A percentile compares a stretch with the other conserved stretches of the same genome.
Conservation (phyloP, 2,888 invertebrate genomes). For the Epinotia brunnichana region DNA sequence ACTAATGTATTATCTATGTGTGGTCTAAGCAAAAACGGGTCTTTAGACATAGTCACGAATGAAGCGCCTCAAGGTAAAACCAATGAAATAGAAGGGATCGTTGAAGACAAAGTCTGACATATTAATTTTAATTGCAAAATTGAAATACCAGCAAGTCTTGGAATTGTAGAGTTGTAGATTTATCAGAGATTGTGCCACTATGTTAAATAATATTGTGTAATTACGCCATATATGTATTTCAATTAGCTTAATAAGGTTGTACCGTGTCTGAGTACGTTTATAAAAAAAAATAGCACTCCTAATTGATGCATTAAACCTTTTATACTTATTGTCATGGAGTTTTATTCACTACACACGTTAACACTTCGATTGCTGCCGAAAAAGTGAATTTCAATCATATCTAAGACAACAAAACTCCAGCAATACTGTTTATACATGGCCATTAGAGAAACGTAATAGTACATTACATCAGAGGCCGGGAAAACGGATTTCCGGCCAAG, state of each 20-base stretch:
- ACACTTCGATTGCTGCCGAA: too few species aligned
- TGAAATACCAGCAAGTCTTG: slow-evolving; percentile 7
- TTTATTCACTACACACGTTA: not conserved
- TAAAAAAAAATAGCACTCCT: not conserved
- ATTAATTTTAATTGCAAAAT: slow-evolving; percentile 19
- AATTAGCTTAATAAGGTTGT: slow-evolving; percentile 28
- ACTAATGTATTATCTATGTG: slow-evolving; percentile 67
- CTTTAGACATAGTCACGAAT: slow-evolving; percentile 74
- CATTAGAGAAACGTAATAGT: too few species aligned
- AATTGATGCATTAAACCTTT: slow-evolving; percentile 27
- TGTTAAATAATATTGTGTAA: slow-evolving; percentile 29
- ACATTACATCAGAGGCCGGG: too few species aligned
- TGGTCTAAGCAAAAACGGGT: slow-evolving; percentile 76
- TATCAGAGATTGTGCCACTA: slow-evolving; percentile 36
- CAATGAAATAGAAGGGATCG: slow-evolving; percentile 66
- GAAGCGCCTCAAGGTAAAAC: slow-evolving; percentile 66
- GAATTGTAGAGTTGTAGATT: slow-evolving; percentile 20
- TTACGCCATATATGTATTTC: slow-evolving; percentile 34
- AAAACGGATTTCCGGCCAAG: too few species aligned
- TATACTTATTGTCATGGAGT: slow-evolving; percentile 19
- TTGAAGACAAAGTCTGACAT: slow-evolving; percentile 72
- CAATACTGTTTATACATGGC: too few species aligned
- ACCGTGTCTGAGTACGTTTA: slow-evolving; percentile 26
- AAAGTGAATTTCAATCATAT: too few species aligned
- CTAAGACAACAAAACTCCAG: too few species aligned